phyloP scores from a whole-genome alignment of 1,140 invertebrate genomes.

The Nasonia longicornis region DNA sequence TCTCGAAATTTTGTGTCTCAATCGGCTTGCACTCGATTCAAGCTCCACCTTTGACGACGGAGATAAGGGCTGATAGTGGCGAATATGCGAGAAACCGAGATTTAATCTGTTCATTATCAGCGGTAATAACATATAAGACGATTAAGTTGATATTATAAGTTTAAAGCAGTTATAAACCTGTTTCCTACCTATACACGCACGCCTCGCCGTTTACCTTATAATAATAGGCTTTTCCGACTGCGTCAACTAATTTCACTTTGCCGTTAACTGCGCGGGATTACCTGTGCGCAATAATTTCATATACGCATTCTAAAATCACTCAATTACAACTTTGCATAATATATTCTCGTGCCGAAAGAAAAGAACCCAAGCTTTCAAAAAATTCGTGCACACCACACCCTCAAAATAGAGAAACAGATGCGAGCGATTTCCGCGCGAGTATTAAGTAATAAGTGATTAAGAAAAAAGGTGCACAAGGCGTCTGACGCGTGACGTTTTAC shows the following conservation, averaged over 20 bases:
- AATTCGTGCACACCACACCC: background rate
- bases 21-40: no score
- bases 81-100: background rate
- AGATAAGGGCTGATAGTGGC: background rate
- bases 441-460: constrained; percentile 9
- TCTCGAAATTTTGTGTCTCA: no score
- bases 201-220: background rate
- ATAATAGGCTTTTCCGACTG: background rate
- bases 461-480: background rate
- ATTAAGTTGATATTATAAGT: constrained; percentile 13
- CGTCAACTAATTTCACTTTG: background rate
- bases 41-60: background rate
- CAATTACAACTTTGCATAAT: no score
- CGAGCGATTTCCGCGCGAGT: background rate
- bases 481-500: constrained; percentile 25
- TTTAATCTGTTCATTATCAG: constrained; percentile 20
- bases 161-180: constrained; percentile 10
- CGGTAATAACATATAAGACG: constrained; percentile 15
- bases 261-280: background rate
- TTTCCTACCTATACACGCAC: background rate
- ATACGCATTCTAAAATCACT: no score
- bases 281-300: no score
- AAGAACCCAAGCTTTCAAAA: no score
- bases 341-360: no score
- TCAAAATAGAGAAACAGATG: background rate